These are phyloP conservation scores for Thermophis baileyi DNA, from an alignment of 2,113 vertebrate species.

Conservation along the genomic window DNA sequence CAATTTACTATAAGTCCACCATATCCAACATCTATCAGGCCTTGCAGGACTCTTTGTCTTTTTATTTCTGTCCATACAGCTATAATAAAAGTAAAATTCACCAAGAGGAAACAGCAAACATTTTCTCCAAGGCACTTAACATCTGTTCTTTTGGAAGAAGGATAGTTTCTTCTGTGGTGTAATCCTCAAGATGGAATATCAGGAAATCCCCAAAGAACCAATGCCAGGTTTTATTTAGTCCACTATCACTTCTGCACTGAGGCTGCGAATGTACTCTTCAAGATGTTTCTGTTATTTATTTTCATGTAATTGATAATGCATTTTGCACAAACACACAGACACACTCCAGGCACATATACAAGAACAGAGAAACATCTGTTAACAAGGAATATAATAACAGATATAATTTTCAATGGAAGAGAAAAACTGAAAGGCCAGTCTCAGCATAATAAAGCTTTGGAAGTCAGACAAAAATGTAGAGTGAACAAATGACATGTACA, in stretches of 20 bases:
- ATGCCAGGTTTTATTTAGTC: constrained; percentile 16
- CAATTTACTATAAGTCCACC: neutral
- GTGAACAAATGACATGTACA: constrained; percentile 41
- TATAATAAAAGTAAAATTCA: neutral
- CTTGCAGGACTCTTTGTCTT: neutral
- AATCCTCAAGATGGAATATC: neutral
- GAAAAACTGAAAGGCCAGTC: constrained; percentile 33
- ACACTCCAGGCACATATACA: neutral
- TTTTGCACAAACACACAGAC: neutral
- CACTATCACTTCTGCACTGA: neutral
- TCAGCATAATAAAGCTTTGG: constrained; percentile 20
- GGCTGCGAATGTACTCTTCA: neutral
- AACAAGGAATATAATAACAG: constrained; percentile 41
- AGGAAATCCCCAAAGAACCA: constrained; percentile 4
- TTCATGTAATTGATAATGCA: constrained; percentile 27
- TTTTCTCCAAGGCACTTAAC: neutral
- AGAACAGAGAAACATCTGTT: constrained; percentile 44
- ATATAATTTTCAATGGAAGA: neutral
- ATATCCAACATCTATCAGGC: neutral
- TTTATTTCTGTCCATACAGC: constrained; percentile 1
- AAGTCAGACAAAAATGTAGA: constrained; percentile 39
- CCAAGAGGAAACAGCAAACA: neutral
- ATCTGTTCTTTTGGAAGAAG: neutral
- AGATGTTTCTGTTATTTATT: constrained; percentile 29
- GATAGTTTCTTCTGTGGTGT: neutral